These are phyloP conservation scores for Sesamia nonagrioides DNA, from an alignment of 1,140 invertebrate genomes.

Conservation along the genomic window DNA sequence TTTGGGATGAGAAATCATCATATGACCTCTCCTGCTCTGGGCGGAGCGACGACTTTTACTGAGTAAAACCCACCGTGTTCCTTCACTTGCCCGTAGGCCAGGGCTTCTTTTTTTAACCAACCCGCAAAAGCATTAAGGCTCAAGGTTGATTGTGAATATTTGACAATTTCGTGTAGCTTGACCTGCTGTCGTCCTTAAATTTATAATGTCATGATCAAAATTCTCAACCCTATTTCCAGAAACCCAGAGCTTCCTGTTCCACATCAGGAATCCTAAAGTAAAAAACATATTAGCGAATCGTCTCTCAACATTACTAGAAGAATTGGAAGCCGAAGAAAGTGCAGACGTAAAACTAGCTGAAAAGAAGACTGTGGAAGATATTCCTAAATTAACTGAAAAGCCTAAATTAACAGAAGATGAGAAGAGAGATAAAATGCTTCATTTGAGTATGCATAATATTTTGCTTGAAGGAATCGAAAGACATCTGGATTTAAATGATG, in stretches of 20 bases:
- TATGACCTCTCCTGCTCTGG: too few relatives aligned
- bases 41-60: too few relatives aligned
- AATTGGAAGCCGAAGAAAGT: conserved; percentile 68
- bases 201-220: neutral
- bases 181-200: neutral
- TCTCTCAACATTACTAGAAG: conserved; percentile 68
- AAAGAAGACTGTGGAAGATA: neutral
- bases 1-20: too few relatives aligned
- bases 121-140: too few relatives aligned
- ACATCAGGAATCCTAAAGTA: conserved; percentile 68
- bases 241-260: conserved; percentile 56
- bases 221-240: conserved; percentile 60
- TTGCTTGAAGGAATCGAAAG: conserved; percentile 67
- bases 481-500: conserved; percentile 69
- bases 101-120: too few relatives aligned
- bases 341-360: neutral
- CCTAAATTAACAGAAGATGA: conserved; percentile 32
- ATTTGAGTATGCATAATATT: conserved; percentile 72
- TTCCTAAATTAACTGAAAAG: neutral
- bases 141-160: too few relatives aligned
- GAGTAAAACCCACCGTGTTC: too few relatives aligned
- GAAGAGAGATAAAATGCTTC: conserved; percentile 60
- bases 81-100: too few relatives aligned
- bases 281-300: conserved; percentile 69
- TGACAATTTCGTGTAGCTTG: neutral